Percentiles rank a stretch among this genome's conserved stretches.
Conservation (phyloP, 2,888 invertebrate genomes). For the Cetonia aurata region DNA sequence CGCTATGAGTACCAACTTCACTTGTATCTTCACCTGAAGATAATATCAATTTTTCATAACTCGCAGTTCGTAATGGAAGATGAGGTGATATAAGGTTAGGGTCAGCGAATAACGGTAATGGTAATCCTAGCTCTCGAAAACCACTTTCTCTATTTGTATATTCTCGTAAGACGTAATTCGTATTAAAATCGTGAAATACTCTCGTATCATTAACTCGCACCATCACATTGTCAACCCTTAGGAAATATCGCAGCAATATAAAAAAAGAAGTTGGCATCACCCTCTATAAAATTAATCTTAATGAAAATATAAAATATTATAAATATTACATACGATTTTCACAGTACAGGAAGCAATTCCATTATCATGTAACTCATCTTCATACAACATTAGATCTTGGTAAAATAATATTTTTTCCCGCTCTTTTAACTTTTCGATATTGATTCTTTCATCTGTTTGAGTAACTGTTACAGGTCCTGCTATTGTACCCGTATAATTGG, state of each 20-base stretch:
- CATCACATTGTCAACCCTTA: conserved; percentile 94
- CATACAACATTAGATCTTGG: conserved; percentile 93
- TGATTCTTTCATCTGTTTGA: conserved; percentile 80
- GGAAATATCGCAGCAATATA: conserved; percentile 88
- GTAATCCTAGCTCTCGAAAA: conserved; percentile 76
- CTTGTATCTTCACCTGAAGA: conserved; percentile 14
- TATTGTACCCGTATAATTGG: conserved; percentile 88
- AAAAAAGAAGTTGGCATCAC: conserved; percentile 97
- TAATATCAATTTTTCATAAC: conserved; percentile 64
- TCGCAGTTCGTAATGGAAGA: conserved; percentile 71
- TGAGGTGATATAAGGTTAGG: conserved; percentile 78
- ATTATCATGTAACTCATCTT: conserved; percentile 99
- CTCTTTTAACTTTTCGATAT: conserved; percentile 88
- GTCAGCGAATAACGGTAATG: conserved; percentile 73
- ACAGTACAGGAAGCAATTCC: conserved; percentile 91
- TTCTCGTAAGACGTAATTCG: conserved; percentile 85
- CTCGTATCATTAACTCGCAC: conserved; percentile 90
- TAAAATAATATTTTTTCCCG: conserved; percentile 95
- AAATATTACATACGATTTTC: conserved; percentile 84
- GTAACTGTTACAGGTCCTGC: conserved; percentile 72
- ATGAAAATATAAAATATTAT: conserved; percentile 1
- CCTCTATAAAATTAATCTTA: conserved; percentile 73
- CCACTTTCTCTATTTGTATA: conserved; percentile 84
- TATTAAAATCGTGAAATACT: conserved; percentile 82
- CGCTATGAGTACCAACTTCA: conserved; percentile 12